A percentile compares a stretch with the other conserved stretches of the same genome.
phyloP scores from a whole-genome alignment of 1,140 invertebrate species.

The Dreissena rostriformis region DNA sequence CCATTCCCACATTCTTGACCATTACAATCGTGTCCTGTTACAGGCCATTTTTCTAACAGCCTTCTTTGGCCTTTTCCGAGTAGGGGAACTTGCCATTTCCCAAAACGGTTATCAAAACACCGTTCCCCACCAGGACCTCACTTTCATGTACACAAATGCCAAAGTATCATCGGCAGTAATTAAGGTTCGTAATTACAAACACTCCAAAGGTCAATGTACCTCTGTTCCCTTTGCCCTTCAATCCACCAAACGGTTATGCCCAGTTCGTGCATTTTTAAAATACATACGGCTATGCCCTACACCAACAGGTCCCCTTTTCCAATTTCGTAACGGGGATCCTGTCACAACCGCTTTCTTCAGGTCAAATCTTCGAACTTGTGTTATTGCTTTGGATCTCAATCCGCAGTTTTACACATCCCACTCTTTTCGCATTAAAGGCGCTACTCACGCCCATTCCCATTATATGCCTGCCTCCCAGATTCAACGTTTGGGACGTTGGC shows the following conservation, averaged over 20 bases:
- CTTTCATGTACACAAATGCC: background rate
- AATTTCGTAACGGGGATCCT: background rate
- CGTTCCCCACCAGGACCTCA: background rate
- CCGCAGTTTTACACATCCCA: conserved; percentile 16
- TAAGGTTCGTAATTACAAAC: conserved; percentile 8
- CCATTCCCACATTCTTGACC: background rate
- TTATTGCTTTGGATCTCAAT: background rate
- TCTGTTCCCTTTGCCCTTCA: background rate
- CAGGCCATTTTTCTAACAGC: conserved; percentile 16
- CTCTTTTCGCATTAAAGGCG: conserved; percentile 30
- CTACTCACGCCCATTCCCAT: conserved; percentile 11
- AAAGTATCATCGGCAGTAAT: background rate
- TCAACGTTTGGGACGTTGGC: conserved; percentile 19
- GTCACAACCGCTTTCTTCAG: conserved; percentile 9
- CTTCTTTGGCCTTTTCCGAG: conserved; percentile 23
- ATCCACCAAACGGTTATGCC: background rate
- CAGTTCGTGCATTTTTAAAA: background rate
- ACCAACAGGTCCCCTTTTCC: background rate
- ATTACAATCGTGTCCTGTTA: background rate
- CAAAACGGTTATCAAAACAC: conserved; percentile 4
- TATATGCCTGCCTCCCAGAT: conserved; percentile 14
- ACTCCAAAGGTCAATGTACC: conserved; percentile 3
- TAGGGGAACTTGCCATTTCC: conserved; percentile 24
- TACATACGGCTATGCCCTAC: background rate
- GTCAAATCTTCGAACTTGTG: conserved; percentile 5